Base-by-base conservation (phyloP, 2,797 vertebrate species). In the Lycodopsis pacificus region DNA sequence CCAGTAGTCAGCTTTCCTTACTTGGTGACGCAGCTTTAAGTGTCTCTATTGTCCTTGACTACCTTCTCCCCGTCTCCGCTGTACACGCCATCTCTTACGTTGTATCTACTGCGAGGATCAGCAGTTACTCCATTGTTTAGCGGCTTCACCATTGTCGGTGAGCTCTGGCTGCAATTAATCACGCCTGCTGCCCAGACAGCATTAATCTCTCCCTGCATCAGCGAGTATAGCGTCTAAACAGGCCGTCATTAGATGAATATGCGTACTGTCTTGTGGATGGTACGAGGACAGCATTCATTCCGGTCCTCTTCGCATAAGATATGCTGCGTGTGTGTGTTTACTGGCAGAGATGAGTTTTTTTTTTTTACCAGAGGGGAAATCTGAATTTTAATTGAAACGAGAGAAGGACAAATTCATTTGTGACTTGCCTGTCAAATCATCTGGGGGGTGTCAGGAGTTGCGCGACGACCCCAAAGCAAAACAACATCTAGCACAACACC, bases 141-240 rank as follows among this genome's bases (percentile, higher is more conserved):
- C 71, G 80, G 77, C 71, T 78, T 72, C 81, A 74, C 78, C 73
- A 58, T 34, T 70, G 73, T 83, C 66, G 0, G 66, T 64, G 73
- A 81, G 80, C 82, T 84, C 82, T 68, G 76, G 66, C 75, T 79
- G 85, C 80, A 86, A 91, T 93, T 93, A 93, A 93, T 92, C 87
- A 90, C 62, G 81, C 74, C 81, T 91, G 70, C 61, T 67, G 76
- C 76, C 81, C 76, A 91, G 89, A 90, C 87, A 54, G 73, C 73
- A 86, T 87, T 90, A 94, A 93, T 93, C 91, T 88, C 73, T 77
- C 76, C 77, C 76, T 72, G 87, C 79, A 88, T 86, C 86, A 68
- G 74, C 77, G 74, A 77, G 80, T 59, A 42, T 57, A 42, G 76
- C 83, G 70, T 77, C 75, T 87, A 83, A 90, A 82, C 88, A 79